These are phyloP conservation scores for Hydroisotoma schaefferi DNA, from an alignment of 2,888 invertebrate species.

Conservation along the genomic window DNA sequence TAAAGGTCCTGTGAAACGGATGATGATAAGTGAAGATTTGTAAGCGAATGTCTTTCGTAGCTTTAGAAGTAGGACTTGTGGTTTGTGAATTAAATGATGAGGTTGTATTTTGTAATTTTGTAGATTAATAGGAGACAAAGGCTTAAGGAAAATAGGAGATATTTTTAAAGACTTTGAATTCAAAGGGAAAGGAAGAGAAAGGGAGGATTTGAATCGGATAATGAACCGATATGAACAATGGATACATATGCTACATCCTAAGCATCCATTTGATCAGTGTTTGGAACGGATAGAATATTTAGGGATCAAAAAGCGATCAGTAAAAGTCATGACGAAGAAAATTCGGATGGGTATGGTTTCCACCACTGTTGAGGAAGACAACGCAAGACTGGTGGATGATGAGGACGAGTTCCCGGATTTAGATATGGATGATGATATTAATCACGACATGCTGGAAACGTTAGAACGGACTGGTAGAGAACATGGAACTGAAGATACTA, in stretches of 20 bases:
- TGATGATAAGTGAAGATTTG: conserved; percentile 42
- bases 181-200: conserved; percentile 77
- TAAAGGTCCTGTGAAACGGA: conserved; percentile 34
- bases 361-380: conserved; percentile 54
- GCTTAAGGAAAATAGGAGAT: conserved; percentile 73
- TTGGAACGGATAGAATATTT: conserved; percentile 73
- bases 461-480: conserved; percentile 1
- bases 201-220: conserved; percentile 72
- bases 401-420: conserved; percentile 48
- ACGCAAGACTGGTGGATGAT: conserved; percentile 52
- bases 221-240: conserved; percentile 85
- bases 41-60: conserved; percentile 22
- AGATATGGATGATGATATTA: conserved; percentile 4
- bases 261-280: conserved; percentile 81
- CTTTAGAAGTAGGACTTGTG: not conserved
- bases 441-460: not conserved
- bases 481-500: not conserved
- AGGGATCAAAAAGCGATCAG: conserved; percentile 68
- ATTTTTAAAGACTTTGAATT: conserved; percentile 78
- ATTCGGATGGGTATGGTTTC: conserved; percentile 61
- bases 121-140: conserved; percentile 70
- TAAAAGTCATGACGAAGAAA: conserved; percentile 56
- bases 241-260: conserved; percentile 88
- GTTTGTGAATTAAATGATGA: not conserved
- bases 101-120: not conserved